Conservation (phyloP, 1,140 invertebrate species). For the Lordiphosa collinella region DNA sequence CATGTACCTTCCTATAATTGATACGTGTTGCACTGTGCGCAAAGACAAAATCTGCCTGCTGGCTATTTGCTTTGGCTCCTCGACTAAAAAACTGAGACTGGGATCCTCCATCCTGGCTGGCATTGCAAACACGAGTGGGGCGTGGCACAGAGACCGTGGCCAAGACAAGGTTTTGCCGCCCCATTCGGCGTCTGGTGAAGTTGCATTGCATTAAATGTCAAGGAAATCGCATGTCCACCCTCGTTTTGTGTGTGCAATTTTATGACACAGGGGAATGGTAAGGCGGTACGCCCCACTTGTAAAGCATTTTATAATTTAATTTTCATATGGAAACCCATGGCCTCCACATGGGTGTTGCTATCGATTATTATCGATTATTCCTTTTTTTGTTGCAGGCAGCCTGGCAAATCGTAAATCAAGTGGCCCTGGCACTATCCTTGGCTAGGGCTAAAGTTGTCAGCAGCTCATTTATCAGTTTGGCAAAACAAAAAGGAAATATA, state of each 20-base stretch:
- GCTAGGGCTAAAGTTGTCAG: constrained; percentile 43
- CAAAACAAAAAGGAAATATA: constrained; percentile 24
- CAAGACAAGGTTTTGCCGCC: constrained; percentile 35
- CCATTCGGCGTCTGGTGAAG: constrained; percentile 50
- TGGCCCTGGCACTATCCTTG: constrained; percentile 4
- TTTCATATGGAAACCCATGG: constrained; percentile 47
- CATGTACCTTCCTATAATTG: constrained; percentile 50
- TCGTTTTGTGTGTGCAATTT: constrained; percentile 58
- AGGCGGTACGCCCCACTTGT: constrained; percentile 58
- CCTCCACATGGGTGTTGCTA: constrained; percentile 62
- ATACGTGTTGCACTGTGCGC: constrained; percentile 70
- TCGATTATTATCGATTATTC: constrained; percentile 76
- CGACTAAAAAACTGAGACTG: constrained; percentile 7
- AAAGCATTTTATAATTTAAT: constrained; percentile 77
- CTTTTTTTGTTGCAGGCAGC: constrained; percentile 4
- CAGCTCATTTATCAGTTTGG: constrained; percentile 68
- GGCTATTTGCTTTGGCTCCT: constrained; percentile 67
- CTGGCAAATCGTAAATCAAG: constrained; percentile 56
- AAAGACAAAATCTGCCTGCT: constrained; percentile 69
- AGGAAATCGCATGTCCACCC: constrained; percentile 74
- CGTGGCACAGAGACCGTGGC: constrained; percentile 35
- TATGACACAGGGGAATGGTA: constrained; percentile 28
- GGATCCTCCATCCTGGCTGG: constrained; percentile 26
- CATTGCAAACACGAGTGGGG: constrained; percentile 51
- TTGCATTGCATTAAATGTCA: constrained; percentile 73